Evolutionary conservation across 2,888 invertebrate species (phyloP).

Genomic region (Diarsia rubi): DNA sequence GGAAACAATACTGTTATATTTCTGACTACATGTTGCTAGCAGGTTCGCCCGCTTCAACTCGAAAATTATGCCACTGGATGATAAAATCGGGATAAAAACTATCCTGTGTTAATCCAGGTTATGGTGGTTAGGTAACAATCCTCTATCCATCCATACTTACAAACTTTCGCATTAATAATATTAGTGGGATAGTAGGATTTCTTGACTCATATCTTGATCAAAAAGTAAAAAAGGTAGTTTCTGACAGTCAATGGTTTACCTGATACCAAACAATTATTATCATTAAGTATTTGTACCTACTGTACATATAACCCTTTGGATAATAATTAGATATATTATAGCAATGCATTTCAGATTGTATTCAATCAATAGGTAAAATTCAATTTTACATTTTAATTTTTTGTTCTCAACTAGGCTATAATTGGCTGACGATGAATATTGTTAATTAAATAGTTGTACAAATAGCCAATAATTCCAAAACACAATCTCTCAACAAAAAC

Average conservation of each 20-base stretch:
- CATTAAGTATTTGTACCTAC: neutral
- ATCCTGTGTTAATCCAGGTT: too few species aligned
- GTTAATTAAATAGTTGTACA: neutral
- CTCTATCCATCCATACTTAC: too few species aligned
- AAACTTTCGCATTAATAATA: too few species aligned
- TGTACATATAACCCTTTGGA: too few species aligned
- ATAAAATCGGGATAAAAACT: too few species aligned
- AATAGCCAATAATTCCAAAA: neutral
- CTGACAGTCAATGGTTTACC: neutral
- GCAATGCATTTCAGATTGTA: neutral
- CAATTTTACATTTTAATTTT: neutral
- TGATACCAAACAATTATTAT: constrained; percentile 10
- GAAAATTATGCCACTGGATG: too few species aligned
- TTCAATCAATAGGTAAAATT: constrained; percentile 12
- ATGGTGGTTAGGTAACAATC: too few species aligned
- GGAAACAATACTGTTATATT: neutral
- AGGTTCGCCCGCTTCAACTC: too few species aligned
- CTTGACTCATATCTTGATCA: neutral
- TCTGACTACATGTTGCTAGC: too few species aligned
- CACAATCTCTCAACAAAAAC: too few species aligned
- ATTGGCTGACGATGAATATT: neutral
- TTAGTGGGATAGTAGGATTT: too few species aligned
- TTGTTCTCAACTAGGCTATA: neutral
- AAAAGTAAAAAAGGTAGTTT: neutral
- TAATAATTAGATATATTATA: too few species aligned